Conservation (phyloP, 2,888 invertebrate genomes). For the Caenorhabditis sp. region DNA sequence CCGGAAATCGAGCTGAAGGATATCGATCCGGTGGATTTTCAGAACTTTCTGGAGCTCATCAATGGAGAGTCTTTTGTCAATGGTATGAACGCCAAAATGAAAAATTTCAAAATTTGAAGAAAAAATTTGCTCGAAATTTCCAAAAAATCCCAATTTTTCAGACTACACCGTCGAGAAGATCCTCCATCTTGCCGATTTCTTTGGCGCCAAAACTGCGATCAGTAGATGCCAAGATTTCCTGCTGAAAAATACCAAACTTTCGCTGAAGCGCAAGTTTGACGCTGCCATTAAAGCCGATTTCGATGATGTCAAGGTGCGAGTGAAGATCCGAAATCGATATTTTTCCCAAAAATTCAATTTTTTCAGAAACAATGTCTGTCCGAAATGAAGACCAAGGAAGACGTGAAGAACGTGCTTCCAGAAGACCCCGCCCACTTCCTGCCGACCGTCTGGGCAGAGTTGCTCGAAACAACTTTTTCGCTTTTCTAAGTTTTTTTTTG, state of each 20-base stretch:
- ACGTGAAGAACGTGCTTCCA: background rate
- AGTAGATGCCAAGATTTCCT: background rate
- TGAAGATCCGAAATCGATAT: background rate
- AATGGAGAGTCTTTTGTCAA: background rate
- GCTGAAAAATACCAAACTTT: background rate
- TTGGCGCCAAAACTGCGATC: background rate
- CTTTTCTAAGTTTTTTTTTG: background rate
- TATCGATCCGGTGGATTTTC: background rate
- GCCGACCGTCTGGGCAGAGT: background rate
- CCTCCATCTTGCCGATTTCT: background rate
- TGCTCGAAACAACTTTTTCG: background rate
- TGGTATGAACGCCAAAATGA: background rate
- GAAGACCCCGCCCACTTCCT: background rate
- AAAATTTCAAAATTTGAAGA: too few species aligned
- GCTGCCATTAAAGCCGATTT: background rate
- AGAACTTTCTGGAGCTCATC: conserved; percentile 2
- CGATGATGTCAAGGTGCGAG: background rate
- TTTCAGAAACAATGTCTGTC: background rate
- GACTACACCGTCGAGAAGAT: background rate
- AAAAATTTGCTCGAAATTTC: too few species aligned
- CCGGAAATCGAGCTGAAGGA: background rate
- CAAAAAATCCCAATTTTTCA: background rate
- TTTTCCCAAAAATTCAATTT: background rate
- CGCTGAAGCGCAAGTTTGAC: background rate
- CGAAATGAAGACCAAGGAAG: background rate